A percentile compares a stretch with the other conserved stretches of the same genome.
Conservation (phyloP, 2,888 invertebrate genomes). For the Troides helena region DNA sequence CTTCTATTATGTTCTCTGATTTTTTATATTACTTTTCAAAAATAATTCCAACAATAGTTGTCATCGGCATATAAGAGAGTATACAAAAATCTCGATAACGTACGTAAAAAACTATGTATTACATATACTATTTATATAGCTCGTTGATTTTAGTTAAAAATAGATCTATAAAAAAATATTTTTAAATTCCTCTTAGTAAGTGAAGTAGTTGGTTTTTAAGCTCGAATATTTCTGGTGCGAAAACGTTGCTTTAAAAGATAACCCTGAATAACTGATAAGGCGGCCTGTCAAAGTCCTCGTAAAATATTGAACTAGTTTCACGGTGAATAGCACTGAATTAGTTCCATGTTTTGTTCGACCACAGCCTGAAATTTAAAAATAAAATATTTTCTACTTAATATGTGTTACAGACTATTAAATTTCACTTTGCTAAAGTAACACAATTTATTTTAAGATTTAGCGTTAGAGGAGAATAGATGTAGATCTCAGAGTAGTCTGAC, state of each 20-base stretch:
- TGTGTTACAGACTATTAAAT: not conserved
- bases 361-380: not conserved
- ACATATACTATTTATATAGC: not conserved
- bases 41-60: no score
- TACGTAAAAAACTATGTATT: not conserved
- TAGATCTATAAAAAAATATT: not conserved
- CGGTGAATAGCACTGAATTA: not conserved
- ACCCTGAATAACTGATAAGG: slow-evolving; percentile 3
- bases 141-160: not conserved
- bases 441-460: not conserved
- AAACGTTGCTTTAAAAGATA: not conserved
- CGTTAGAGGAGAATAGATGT: no score
- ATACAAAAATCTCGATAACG: no score
- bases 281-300: slow-evolving; percentile 8
- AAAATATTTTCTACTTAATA: not conserved
- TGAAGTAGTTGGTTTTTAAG: not conserved
- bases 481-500: no score
- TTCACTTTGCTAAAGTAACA: not conserved
- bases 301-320: slow-evolving; percentile 15
- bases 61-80: no score
- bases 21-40: no score
- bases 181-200: not conserved
- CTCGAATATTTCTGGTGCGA: not conserved
- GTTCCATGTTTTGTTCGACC: not conserved
- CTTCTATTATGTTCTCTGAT: no score